Conservation (phyloP, 2,888 invertebrate genomes). For the Cactoblastis cactorum region DNA sequence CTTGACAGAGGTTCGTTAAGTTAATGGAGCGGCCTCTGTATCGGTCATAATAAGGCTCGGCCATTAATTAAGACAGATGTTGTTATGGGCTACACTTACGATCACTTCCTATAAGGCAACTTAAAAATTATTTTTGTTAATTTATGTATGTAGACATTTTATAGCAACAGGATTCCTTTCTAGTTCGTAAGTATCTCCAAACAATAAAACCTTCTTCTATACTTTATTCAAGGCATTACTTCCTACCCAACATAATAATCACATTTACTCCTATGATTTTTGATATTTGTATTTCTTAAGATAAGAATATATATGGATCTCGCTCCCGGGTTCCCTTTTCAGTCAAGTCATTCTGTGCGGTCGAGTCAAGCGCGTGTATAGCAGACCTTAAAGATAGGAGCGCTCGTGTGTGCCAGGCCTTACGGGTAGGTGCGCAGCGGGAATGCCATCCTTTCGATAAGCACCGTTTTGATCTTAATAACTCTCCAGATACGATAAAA, state of each 20-base stretch:
- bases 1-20: constrained; percentile 46
- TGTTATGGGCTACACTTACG: constrained; percentile 1
- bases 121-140: too few species aligned
- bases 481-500: constrained; percentile 11
- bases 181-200: too few species aligned
- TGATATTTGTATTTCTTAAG: too few species aligned
- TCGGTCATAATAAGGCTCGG: constrained; percentile 14
- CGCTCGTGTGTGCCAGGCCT: not conserved
- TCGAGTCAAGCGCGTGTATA: not conserved
- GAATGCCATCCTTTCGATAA: constrained; percentile 14
- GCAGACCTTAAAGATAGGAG: not conserved
- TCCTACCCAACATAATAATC: too few species aligned
- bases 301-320: not conserved
- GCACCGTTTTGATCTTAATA: constrained; percentile 9
- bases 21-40: constrained; percentile 40
- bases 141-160: too few species aligned
- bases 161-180: too few species aligned
- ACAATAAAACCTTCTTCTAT: too few species aligned
- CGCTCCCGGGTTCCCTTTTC: not conserved
- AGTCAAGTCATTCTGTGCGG: not conserved
- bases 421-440: constrained; percentile 1
- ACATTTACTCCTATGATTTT: too few species aligned
- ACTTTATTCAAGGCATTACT: too few species aligned
- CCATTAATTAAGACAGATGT: constrained; percentile 16
- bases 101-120: not conserved